Conservation (phyloP, 2,888 invertebrate genomes). For the Molanna angustata region DNA sequence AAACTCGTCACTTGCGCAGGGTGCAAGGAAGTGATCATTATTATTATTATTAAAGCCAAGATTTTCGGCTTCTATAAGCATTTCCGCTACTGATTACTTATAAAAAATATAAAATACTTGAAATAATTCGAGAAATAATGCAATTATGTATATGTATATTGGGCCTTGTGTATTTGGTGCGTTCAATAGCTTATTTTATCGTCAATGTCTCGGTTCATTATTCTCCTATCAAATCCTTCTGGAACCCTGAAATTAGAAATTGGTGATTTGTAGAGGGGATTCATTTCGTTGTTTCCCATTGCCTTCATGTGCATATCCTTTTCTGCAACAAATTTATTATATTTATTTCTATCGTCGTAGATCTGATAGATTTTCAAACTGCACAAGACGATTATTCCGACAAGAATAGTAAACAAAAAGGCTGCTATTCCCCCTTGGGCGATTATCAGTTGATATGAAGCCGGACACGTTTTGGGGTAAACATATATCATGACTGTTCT, state of each 20-base stretch:
- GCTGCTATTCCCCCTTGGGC: neutral
- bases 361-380: slow-evolving; percentile 46
- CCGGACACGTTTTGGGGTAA: slow-evolving; percentile 16
- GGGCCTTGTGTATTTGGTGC: too few relatives aligned
- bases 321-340: slow-evolving; percentile 51
- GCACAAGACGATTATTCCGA: slow-evolving; percentile 49
- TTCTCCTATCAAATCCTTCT: slow-evolving; percentile 35
- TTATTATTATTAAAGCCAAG: too few relatives aligned
- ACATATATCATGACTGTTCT: slow-evolving; percentile 20
- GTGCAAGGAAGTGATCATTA: too few relatives aligned
- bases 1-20: too few relatives aligned
- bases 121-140: too few relatives aligned
- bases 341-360: slow-evolving; percentile 53
- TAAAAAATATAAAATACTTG: too few relatives aligned
- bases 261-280: slow-evolving; percentile 65
- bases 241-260: slow-evolving; percentile 57
- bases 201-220: too few relatives aligned
- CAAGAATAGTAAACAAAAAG: slow-evolving; percentile 43
- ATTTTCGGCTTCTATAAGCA: too few relatives aligned
- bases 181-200: too few relatives aligned
- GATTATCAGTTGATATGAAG: neutral
- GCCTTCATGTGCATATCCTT: slow-evolving; percentile 45
- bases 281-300: slow-evolving; percentile 43
- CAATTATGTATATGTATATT: too few relatives aligned
- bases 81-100: too few relatives aligned